Conservation (phyloP, 2,797 vertebrate genomes). For the Coracias cyanogaster region DNA sequence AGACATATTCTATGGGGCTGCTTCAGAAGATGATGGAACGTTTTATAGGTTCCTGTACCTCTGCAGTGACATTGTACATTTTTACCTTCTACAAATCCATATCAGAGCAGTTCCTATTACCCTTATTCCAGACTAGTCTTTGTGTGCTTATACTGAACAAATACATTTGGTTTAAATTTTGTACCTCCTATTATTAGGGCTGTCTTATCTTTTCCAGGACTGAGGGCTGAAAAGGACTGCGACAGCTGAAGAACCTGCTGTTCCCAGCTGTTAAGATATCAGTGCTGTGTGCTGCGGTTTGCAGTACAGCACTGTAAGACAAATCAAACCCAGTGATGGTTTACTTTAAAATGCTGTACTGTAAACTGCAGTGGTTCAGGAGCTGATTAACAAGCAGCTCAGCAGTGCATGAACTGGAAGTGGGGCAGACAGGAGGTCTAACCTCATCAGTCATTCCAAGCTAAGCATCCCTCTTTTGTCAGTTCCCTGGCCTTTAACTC, state of each 20-base stretch:
- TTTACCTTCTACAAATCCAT: background rate
- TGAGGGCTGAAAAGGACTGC: background rate
- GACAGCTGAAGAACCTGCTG: background rate
- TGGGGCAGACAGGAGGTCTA: background rate
- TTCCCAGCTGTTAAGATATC: conserved; percentile 1
- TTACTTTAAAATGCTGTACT: conserved; percentile 26
- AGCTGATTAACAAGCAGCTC: conserved; percentile 21
- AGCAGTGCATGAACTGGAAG: background rate
- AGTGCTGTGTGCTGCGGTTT: background rate
- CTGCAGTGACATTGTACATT: background rate
- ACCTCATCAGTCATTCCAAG: background rate
- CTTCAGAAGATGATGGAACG: background rate
- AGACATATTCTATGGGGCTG: background rate
- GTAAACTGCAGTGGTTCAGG: conserved; percentile 10
- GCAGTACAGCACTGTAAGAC: background rate
- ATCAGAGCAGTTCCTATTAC: background rate
- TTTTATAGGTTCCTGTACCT: background rate
- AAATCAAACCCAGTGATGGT: background rate
- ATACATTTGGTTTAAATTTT: background rate
- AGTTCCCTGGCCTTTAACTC: background rate
- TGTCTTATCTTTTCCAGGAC: background rate
- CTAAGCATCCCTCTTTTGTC: background rate
- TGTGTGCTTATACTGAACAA: background rate
- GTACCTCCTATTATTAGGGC: background rate
- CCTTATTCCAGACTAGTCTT: background rate